Conservation (phyloP, 2,797 vertebrate genomes). For the Gila robusta region DNA sequence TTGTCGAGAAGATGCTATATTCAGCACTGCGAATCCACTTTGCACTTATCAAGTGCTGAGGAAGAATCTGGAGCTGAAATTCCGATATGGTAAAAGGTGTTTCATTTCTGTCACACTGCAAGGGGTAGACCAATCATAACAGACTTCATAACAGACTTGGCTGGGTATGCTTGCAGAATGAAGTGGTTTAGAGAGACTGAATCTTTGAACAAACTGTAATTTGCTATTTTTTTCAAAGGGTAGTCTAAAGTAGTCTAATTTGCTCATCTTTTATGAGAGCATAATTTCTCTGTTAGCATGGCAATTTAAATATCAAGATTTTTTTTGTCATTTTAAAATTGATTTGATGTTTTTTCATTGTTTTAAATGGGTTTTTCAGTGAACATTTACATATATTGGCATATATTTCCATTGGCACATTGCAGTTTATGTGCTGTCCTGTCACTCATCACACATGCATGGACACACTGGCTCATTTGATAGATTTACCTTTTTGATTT, state of each 20-base stretch:
- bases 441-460: not conserved
- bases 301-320: not conserved
- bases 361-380: not conserved
- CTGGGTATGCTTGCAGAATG: not conserved
- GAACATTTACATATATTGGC: not conserved
- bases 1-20: not conserved
- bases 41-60: not conserved
- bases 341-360: not conserved
- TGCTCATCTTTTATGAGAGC: not conserved
- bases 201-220: too few relatives aligned
- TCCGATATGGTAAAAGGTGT: not conserved
- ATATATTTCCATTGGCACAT: not conserved
- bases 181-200: not conserved
- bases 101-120: not conserved
- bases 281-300: not conserved
- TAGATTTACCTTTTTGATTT: constrained; percentile 64
- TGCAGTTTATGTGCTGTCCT: not conserved
- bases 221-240: not conserved
- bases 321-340: not conserved
- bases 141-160: not conserved
- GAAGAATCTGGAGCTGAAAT: not conserved
- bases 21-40: not conserved
- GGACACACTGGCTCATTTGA: not conserved
- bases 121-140: not conserved
- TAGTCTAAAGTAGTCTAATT: not conserved